Conservation (phyloP, 2,113 vertebrate species). For the Orcinus orca region DNA sequence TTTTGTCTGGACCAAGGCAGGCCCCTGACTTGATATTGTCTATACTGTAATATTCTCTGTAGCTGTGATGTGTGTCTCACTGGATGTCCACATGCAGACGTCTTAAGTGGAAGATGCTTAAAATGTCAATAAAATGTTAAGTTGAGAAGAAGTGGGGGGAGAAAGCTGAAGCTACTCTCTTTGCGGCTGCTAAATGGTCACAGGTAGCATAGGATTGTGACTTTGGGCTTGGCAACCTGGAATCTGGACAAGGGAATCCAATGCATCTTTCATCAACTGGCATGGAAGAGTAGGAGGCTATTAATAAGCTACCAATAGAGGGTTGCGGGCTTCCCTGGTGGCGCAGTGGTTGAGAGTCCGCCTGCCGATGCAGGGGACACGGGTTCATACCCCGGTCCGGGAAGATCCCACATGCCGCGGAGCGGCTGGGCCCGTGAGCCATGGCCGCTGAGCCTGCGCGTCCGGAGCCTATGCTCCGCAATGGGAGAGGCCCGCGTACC, state of each 20-base stretch:
- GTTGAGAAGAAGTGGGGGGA: conserved; percentile 35
- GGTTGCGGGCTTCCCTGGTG: neutral
- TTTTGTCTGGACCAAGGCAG: conserved; percentile 35
- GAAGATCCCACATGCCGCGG: too few relatives aligned
- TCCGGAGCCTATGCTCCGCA: too few relatives aligned
- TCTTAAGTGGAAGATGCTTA: conserved; percentile 59
- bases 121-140: conserved; percentile 45
- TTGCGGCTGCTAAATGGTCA: conserved; percentile 64
- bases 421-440: too few relatives aligned
- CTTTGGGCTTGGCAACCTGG: conserved; percentile 37
- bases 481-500: too few relatives aligned
- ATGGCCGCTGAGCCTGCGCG: too few relatives aligned
- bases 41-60: neutral
- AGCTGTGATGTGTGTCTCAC: conserved; percentile 24
- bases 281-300: conserved; percentile 31
- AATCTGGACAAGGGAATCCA: conserved; percentile 58
- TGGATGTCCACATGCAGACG: neutral
- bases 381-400: too few relatives aligned
- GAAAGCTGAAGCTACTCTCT: neutral
- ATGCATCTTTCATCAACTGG: conserved; percentile 71
- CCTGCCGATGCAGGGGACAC: too few relatives aligned
- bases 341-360: too few relatives aligned
- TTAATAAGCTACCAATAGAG: conserved; percentile 68
- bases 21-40: conserved; percentile 8
- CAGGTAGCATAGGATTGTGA: conserved; percentile 62